These are phyloP conservation scores for Amblyornis subalaris DNA, from an alignment of 2,113 vertebrate species.

Conservation along the genomic window DNA sequence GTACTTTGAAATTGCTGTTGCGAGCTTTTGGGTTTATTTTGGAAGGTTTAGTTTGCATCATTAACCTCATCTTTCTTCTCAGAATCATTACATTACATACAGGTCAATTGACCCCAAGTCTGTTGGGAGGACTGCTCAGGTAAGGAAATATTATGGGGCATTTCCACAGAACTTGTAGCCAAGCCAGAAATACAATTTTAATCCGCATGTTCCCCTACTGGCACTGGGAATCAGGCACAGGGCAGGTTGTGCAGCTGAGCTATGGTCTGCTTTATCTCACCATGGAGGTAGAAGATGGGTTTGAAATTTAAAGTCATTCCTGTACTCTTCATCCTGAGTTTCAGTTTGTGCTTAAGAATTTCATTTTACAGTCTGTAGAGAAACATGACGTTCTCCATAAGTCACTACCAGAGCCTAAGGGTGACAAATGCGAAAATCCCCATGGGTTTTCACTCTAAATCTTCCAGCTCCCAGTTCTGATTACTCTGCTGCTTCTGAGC, in stretches of 20 bases:
- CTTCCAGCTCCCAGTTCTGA: neutral
- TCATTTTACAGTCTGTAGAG: neutral
- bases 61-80: neutral
- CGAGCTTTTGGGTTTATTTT: neutral
- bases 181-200: neutral
- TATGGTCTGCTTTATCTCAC: neutral
- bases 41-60: neutral
- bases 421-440: neutral
- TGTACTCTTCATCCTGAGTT: neutral
- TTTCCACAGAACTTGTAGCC: neutral
- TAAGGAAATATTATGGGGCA: neutral
- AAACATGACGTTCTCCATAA: neutral
- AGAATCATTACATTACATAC: neutral
- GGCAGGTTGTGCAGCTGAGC: neutral
- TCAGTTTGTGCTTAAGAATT: neutral
- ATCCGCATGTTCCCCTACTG: rapidly evolving
- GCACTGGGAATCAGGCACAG: neutral
- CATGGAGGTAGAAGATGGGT: neutral
- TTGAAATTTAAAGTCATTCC: neutral
- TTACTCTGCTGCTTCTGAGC: neutral
- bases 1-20: neutral
- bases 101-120: neutral
- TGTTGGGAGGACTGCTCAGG: neutral
- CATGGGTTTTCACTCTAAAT: neutral
- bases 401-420: neutral